Conservation (phyloP, 2,888 invertebrate genomes). For the Hydroisotoma schaefferi region DNA sequence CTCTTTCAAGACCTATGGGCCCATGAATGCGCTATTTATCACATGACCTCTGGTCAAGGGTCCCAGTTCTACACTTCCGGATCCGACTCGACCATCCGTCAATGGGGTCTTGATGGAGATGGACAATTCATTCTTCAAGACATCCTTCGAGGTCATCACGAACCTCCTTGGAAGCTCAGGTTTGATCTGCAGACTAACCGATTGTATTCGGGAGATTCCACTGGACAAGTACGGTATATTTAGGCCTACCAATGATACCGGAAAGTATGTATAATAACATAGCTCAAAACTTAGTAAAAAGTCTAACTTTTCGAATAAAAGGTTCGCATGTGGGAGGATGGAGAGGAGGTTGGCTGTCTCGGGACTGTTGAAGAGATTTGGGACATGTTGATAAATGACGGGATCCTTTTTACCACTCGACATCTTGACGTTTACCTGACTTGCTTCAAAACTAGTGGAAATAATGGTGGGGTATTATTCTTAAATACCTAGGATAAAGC, state of each 20-base stretch:
- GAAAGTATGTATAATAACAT: no score
- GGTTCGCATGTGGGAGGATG: constrained; percentile 60
- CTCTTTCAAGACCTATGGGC: no score
- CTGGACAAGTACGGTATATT: constrained; percentile 59
- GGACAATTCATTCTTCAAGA: constrained; percentile 18
- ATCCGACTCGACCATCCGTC: constrained; percentile 60
- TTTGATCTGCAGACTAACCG: constrained; percentile 51
- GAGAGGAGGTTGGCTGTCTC: constrained; percentile 56
- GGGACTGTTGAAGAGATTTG: constrained; percentile 64
- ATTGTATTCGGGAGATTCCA: constrained; percentile 62
- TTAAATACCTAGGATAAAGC: no score
- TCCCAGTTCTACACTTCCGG: constrained; percentile 62
- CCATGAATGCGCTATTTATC: constrained; percentile 62
- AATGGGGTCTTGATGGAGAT: constrained; percentile 30
- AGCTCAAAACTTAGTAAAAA: no score
- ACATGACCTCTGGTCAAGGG: constrained; percentile 58
- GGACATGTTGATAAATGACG: constrained; percentile 58
- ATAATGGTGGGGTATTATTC: no score
- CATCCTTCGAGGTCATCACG: constrained; percentile 25
- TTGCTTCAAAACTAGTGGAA: not conserved
- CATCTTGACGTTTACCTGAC: constrained; percentile 62
- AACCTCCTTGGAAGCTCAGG: constrained; percentile 50
- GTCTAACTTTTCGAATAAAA: no score
- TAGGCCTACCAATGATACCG: no score
- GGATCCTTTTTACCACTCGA: constrained; percentile 61